Evolutionary conservation across 2,113 vertebrate species (phyloP).

Genomic region (Cebus imitator): DNA sequence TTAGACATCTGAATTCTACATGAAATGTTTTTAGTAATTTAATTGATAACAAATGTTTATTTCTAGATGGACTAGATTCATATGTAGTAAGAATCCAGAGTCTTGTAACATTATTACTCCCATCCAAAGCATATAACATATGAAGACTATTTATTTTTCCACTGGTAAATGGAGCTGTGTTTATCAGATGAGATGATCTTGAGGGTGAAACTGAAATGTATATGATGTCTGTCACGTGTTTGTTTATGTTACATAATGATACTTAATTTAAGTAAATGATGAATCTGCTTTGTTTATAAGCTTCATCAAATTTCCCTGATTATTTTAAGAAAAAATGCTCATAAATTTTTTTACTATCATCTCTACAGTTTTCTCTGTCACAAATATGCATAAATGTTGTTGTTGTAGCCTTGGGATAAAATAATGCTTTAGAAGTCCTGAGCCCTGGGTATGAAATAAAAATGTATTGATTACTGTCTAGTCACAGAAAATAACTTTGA

Average conservation of each 20-base stretch:
- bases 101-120: background rate
- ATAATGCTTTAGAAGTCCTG: background rate
- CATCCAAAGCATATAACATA: background rate
- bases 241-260: background rate
- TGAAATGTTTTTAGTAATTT: background rate
- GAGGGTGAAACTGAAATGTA: background rate
- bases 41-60: background rate
- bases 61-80: background rate
- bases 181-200: background rate
- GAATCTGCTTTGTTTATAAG: background rate
- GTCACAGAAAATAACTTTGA: background rate
- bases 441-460: background rate
- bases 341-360: background rate
- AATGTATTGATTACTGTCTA: background rate
- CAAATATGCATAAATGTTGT: background rate
- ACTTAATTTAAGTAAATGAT: background rate
- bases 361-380: background rate
- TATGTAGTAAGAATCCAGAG: background rate
- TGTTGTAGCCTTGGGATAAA: background rate
- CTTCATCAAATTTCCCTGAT: background rate
- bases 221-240: background rate
- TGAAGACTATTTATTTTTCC: background rate
- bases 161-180: background rate
- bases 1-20: background rate
- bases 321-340: slow-evolving; percentile 9